A percentile compares a stretch with the other conserved stretches of the same genome.
Conservation (phyloP, 2,113 vertebrate species). For the Ochotona curzoniae region DNA sequence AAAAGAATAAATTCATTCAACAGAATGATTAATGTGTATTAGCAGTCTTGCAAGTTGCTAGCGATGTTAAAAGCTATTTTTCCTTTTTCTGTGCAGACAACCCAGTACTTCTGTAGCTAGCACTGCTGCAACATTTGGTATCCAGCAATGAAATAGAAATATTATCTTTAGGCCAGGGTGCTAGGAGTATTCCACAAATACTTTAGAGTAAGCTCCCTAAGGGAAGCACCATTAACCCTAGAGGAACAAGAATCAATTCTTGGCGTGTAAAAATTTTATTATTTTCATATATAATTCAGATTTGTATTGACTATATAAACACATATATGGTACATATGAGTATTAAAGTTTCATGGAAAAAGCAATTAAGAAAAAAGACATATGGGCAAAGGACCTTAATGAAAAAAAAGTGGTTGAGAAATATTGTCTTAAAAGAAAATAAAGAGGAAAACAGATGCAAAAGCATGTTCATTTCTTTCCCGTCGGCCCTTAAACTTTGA, state of each 20-base stretch:
- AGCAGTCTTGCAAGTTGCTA: slow-evolving; percentile 29
- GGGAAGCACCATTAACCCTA: not conserved
- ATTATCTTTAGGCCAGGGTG: not conserved
- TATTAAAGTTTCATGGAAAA: slow-evolving; percentile 32
- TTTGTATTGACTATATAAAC: not conserved
- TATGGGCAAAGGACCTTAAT: not conserved
- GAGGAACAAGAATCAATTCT: not conserved
- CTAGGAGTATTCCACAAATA: not conserved
- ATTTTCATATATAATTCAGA: slow-evolving; percentile 30
- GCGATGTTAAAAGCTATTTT: not conserved
- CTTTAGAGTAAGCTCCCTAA: not conserved
- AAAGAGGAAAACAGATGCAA: not conserved
- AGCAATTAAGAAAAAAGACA: not conserved
- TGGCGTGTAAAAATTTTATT: not conserved
- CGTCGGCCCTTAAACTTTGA: slow-evolving; percentile 56
- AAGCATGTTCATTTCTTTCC: slow-evolving; percentile 32
- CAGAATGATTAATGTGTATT: not conserved
- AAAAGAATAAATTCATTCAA: not conserved
- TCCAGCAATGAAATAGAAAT: not conserved
- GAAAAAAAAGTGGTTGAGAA: not conserved
- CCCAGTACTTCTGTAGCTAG: not conserved
- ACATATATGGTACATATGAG: not conserved
- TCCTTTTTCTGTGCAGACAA: not conserved
- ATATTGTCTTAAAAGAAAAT: not conserved
- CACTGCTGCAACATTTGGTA: not conserved